phyloP scores from a whole-genome alignment of 2,888 invertebrate genomes.

The Sminthurinus aureus region DNA sequence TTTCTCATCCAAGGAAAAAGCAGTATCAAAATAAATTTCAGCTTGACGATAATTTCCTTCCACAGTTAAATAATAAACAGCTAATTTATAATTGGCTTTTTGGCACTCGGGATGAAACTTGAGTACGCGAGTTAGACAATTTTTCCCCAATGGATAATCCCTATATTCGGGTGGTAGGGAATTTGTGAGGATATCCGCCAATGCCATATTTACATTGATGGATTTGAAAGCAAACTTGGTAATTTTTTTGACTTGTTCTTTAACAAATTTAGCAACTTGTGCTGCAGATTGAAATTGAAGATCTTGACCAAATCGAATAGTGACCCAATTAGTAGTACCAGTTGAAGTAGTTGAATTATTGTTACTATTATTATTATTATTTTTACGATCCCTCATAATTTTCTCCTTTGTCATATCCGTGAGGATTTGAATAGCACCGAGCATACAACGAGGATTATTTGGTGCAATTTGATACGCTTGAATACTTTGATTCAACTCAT shows the following conservation, averaged over 20 bases:
- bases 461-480: neutral
- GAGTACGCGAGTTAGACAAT: conserved; percentile 2
- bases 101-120: neutral
- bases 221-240: neutral
- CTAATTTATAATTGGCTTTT: conserved; percentile 21
- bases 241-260: neutral
- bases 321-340: neutral
- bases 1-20: conserved; percentile 21
- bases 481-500: neutral
- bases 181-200: conserved; percentile 18
- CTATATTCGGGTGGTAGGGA: neutral
- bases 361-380: neutral
- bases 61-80: neutral
- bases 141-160: conserved; percentile 4
- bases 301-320: neutral
- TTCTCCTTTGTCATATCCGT: neutral
- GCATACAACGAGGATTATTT: conserved; percentile 15
- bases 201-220: neutral
- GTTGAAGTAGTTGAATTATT: no score
- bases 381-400: neutral
- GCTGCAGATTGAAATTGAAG: neutral
- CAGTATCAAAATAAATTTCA: conserved; percentile 23
- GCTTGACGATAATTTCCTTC: conserved; percentile 10
- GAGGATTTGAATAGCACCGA: conserved; percentile 1
- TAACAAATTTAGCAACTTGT: neutral